Base-by-base conservation (phyloP, 1,140 invertebrate species). In the Drosophila tani region DNA sequence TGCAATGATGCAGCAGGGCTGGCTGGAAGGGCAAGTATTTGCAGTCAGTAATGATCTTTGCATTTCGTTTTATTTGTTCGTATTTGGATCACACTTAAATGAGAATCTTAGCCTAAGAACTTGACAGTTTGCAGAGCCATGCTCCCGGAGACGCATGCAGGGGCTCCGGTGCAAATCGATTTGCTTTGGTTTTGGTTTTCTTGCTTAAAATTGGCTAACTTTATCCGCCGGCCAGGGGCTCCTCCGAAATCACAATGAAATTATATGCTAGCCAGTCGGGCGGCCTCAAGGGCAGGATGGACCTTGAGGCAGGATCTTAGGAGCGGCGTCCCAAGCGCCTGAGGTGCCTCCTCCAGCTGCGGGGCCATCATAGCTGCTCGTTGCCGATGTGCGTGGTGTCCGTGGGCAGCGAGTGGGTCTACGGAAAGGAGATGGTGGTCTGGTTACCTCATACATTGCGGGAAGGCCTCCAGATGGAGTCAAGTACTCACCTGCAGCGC, bases 381-480 rank as follows among this genome's bases (percentile, higher is more conserved):
- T 92, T 93, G 50, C 92, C 92, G 46, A 93, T 92, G 65, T 93
- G 91, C 35, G 92, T 93, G 53, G 92, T 92, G 49, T 93, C 92
- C 59, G 92, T 93, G 53, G 92, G 92, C 76, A 93, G 82, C 29
- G 92, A 93, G 32, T 93, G 92, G 24, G 92, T 93, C 92, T 93
- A 9, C 5, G 27, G 62, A 38, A 15, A 43, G 38, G 8, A 49
- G 11, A 45, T 15, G 15, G 76, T 53, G 32, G 15, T 19, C 24
- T 46, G 57, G 19, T 71, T 43, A 71, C 14, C 17, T 24, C 8
- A 56, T 21, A 14, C 19, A 56, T 56, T 24, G 6, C 0, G 3
- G 2, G 12, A 21, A 8, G 7, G 1, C 11, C 19, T n/a, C 8
- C 7, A 11, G 11, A 27, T n/a, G 41, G 29, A 38, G 46, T 32